A percentile compares a stretch with the other conserved stretches of the same genome.
These are phyloP conservation scores for Pedionomus torquatus DNA, from an alignment of 2,113 vertebrate species.

Conservation along the genomic window DNA sequence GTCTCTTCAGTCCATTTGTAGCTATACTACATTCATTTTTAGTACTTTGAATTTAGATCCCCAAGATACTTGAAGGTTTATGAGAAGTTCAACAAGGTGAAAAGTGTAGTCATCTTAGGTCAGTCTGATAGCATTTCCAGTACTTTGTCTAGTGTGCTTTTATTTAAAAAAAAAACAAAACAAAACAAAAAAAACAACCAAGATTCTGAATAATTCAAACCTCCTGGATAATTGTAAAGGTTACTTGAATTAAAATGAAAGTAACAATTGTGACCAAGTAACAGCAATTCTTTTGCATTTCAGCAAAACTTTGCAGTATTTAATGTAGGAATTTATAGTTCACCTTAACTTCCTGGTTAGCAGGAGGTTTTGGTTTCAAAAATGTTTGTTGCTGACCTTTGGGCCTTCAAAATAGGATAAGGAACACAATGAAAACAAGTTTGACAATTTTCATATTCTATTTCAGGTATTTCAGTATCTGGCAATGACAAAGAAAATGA, in stretches of 20 bases:
- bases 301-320: background rate
- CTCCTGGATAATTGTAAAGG: background rate
- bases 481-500: background rate
- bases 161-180: background rate
- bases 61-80: background rate
- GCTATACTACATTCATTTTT: background rate
- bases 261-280: background rate
- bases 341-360: background rate
- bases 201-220: background rate
- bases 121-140: background rate
- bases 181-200: too few species aligned
- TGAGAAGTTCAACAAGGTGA: background rate
- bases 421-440: background rate
- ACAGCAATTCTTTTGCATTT: background rate
- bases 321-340: background rate
- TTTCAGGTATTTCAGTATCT: background rate
- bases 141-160: background rate
- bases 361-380: background rate
- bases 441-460: background rate
- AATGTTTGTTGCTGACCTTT: background rate
- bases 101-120: background rate
- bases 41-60: background rate
- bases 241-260: background rate
- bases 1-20: background rate
- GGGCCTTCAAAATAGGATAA: background rate